Conservation (phyloP, 92 coral and sea anemone species). For the Siderastrea radians region DNA sequence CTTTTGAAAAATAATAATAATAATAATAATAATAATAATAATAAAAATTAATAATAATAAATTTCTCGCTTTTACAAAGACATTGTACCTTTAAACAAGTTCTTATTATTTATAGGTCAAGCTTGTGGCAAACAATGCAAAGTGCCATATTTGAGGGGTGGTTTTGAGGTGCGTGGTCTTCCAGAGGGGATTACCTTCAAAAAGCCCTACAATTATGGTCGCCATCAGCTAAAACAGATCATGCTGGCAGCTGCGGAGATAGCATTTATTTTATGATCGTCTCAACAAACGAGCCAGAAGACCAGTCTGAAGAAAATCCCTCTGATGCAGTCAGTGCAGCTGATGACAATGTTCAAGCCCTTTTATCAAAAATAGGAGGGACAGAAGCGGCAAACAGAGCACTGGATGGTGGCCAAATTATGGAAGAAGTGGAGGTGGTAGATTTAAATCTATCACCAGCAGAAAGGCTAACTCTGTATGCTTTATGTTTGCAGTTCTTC, state of each 20-base stretch:
- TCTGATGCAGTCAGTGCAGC: not conserved
- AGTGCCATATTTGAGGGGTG: slow-evolving; percentile 62
- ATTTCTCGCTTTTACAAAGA: not conserved
- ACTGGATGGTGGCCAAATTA: slow-evolving; percentile 18
- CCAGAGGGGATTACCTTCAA: slow-evolving; percentile 64
- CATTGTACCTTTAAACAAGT: not conserved
- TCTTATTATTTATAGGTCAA: slow-evolving; percentile 41
- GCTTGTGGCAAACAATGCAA: slow-evolving; percentile 69
- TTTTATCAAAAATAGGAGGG: slow-evolving; percentile 47
- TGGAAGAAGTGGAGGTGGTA: slow-evolving; percentile 53
- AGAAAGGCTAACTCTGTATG: slow-evolving; percentile 34
- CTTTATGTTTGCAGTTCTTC: slow-evolving; percentile 35
- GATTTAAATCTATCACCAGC: slow-evolving; percentile 24
- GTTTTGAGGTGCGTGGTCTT: slow-evolving; percentile 62
- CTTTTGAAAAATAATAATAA: not conserved
- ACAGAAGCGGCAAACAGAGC: slow-evolving; percentile 34
- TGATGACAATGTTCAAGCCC: not conserved
- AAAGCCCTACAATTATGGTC: slow-evolving; percentile 69
- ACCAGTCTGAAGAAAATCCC: not conserved
- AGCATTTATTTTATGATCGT: not conserved
- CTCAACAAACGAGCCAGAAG: not conserved
- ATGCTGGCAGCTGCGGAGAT: slow-evolving; percentile 49
- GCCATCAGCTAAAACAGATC: slow-evolving; percentile 42
- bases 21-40: not conserved
- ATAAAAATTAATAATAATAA: not conserved